These are phyloP conservation scores for Pomatorhinus ruficollis DNA, from an alignment of 2,113 vertebrate species.

Conservation along the genomic window DNA sequence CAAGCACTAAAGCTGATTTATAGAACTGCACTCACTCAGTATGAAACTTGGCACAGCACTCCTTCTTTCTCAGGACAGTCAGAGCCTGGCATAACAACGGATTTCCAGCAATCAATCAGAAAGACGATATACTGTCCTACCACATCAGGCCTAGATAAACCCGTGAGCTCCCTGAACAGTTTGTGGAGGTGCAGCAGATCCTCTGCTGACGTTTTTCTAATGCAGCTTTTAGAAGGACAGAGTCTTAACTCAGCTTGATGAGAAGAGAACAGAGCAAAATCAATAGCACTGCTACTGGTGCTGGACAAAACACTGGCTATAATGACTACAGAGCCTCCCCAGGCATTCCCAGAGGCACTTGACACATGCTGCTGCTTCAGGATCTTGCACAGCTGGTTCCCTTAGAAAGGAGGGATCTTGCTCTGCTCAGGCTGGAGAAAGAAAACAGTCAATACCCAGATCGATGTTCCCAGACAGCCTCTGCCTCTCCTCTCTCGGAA, in stretches of 20 bases:
- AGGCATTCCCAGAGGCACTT: fast-evolving
- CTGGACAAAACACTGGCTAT: background rate
- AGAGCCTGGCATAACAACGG: background rate
- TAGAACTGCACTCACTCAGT: background rate
- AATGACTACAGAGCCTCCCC: background rate
- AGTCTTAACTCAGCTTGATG: background rate
- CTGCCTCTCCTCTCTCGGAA: background rate
- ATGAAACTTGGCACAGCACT: background rate
- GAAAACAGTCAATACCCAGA: background rate
- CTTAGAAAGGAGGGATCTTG: background rate
- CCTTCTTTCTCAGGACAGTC: background rate
- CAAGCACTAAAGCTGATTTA: conserved; percentile 10
- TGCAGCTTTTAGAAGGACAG: background rate
- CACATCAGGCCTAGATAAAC: background rate
- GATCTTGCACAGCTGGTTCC: background rate
- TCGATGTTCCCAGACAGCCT: fast-evolving
- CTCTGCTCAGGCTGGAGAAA: background rate
- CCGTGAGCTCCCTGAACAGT: background rate
- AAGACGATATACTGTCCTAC: background rate
- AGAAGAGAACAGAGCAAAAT: background rate
- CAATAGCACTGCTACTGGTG: background rate
- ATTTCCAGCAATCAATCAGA: background rate
- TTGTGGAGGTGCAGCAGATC: background rate
- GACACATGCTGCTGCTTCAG: background rate
- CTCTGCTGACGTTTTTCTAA: background rate